Percentiles rank a stretch among this genome's conserved stretches.
Evolutionary conservation across 1,140 invertebrate species (phyloP).

Genomic region (Leptinotarsa lineolata): DNA sequence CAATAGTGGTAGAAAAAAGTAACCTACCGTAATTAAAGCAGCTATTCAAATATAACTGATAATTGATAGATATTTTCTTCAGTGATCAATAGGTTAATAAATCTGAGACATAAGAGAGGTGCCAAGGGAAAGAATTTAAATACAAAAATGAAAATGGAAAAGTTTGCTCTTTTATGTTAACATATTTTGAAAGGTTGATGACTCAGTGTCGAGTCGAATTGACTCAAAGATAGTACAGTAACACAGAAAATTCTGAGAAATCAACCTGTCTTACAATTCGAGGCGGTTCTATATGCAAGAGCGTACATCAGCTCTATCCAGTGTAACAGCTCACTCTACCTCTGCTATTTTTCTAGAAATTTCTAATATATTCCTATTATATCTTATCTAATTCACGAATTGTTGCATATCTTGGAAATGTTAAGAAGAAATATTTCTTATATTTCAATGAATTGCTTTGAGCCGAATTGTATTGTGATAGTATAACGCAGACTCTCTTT

Average conservation of each 20-base stretch:
- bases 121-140: no score
- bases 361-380: conserved; percentile 16
- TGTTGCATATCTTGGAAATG: conserved; percentile 29
- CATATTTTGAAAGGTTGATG: no score
- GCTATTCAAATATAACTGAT: no score
- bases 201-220: no score
- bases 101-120: no score
- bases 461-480: conserved; percentile 32
- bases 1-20: no score
- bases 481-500: conserved; percentile 20
- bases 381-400: conserved; percentile 26
- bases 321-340: conserved; percentile 17
- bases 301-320: conserved; percentile 12
- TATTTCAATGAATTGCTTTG: conserved; percentile 17
- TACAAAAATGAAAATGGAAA: no score
- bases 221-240: no score
- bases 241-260: neutral
- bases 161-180: no score
- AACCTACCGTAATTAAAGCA: no score
- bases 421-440: conserved; percentile 18
- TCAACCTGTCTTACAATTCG: conserved; percentile 2
- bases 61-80: no score
- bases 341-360: conserved; percentile 9
- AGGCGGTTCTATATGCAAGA: neutral
- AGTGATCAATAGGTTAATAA: no score